These are phyloP conservation scores for Drosophila neocordata DNA, from an alignment of 1,140 invertebrate species.

Conservation along the genomic window DNA sequence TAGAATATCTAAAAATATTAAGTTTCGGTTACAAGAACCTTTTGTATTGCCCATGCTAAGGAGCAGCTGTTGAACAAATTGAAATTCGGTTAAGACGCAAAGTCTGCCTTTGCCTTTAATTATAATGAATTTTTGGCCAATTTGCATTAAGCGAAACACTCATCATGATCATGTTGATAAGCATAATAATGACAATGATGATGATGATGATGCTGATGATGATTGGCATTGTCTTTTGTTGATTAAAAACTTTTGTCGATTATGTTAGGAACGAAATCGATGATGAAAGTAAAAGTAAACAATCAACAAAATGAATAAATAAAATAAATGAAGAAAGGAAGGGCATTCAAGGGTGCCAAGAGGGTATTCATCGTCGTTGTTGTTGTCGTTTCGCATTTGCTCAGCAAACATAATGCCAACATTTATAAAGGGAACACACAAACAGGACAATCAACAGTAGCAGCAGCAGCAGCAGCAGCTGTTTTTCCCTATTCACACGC, in stretches of 20 bases:
- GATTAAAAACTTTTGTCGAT: constrained; percentile 56
- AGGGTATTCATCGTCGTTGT: neutral
- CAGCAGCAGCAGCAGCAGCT: constrained; percentile 17
- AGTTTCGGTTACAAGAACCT: neutral
- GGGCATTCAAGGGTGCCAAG: neutral
- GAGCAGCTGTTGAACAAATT: constrained; percentile 32
- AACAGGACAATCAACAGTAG: neutral
- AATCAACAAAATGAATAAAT: constrained; percentile 47
- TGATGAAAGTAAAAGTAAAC: constrained; percentile 57
- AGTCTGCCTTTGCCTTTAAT: constrained; percentile 52
- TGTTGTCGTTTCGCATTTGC: constrained; percentile 29
- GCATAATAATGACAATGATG: constrained; percentile 27
- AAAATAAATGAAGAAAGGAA: constrained; percentile 9
- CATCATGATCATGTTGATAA: neutral
- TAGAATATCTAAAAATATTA: neutral
- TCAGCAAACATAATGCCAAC: constrained; percentile 24
- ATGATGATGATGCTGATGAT: constrained; percentile 50
- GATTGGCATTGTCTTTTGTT: constrained; percentile 42
- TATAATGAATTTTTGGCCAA: constrained; percentile 62
- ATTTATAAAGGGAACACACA: no score
- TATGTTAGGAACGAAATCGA: constrained; percentile 50
- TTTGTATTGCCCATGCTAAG: constrained; percentile 23
- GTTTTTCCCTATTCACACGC: constrained; percentile 6
- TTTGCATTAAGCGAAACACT: constrained; percentile 35
- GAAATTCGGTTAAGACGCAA: constrained; percentile 21